phyloP scores from a whole-genome alignment of 2,797 vertebrate species.

The Lemur catta region DNA sequence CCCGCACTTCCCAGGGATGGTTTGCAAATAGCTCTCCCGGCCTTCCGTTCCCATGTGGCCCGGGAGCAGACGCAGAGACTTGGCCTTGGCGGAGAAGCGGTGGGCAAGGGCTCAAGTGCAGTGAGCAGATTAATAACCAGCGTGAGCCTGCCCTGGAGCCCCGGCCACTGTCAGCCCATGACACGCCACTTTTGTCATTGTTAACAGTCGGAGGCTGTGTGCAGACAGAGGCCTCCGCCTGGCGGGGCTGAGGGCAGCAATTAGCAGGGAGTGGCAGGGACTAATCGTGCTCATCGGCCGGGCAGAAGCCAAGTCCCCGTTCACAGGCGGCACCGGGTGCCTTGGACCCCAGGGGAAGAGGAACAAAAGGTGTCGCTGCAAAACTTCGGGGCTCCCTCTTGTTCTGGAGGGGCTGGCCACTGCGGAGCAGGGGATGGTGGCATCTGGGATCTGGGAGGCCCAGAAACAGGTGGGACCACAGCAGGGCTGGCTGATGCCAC shows the following conservation, averaged over 20 bases:
- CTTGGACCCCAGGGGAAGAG: neutral
- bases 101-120: neutral
- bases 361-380: neutral
- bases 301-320: constrained; percentile 21
- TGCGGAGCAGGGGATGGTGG: accelerated
- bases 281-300: constrained; percentile 16
- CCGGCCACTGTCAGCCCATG: neutral
- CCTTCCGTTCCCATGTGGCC: accelerated
- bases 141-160: neutral
- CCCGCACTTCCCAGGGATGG: neutral
- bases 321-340: neutral
- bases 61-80: neutral
- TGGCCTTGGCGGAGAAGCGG: neutral
- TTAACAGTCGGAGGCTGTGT: neutral
- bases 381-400: neutral
- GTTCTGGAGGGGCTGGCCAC: neutral
- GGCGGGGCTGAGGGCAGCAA: constrained; percentile 41
- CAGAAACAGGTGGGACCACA: neutral
- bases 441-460: neutral
- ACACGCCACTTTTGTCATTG: neutral
- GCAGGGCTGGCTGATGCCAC: neutral
- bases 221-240: neutral
- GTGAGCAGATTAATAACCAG: neutral
- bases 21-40: neutral
- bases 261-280: constrained; percentile 1